Evolutionary conservation across 2,797 vertebrate species (phyloP), one percentile per base, ranked within the genome.

Genomic region (Poecilia picta): DNA sequence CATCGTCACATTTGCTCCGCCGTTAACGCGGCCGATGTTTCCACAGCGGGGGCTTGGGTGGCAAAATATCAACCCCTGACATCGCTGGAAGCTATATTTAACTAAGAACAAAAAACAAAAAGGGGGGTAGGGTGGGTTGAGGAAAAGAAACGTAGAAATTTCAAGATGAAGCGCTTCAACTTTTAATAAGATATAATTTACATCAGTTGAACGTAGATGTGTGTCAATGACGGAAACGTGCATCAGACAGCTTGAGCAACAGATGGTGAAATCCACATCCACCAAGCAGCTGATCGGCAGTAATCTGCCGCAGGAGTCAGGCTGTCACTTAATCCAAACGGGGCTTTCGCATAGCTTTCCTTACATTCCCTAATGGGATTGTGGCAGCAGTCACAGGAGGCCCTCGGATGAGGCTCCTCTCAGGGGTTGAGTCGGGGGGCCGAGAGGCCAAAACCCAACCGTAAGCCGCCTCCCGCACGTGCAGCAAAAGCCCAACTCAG

Each of bases 351-450:
- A 74, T 57, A 31, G 33, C 76, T 85, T 83, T 77, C 87, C 83
- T 88, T 83, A 78, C 76, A 2, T 70, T 79, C 84, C 64, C 80
- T 92, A 92, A 93, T 83, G 78, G 83, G 94, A 94, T 93, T 91
- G 84, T 23, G 62, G 83, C 75, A 4, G 75, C 43, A 10, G 31
- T 68, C 47, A 57, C 36, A 72, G 31, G 18, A 83, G 81, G 78
- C 72, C 73, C 71, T 53, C 72, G 28, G 62, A 80, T 41, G 51
- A 81, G 75, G 81, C 77, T 76, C 66, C 51, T 51, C 76, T 76
- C 1, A 28, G 59, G 36, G 25, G 70, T 53, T n/a, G 46, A 49
- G 45, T 31, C 15, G 1, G 68, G 68, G 76, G 76, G 51, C 20
- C 12, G 0, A n/a, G 11, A 49, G 55, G 83, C 75, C 85, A 87